Percentiles rank a stretch among this genome's conserved stretches.
These are phyloP conservation scores for Serilophus lunatus DNA, from an alignment of 2,113 vertebrate genomes.

Conservation along the genomic window DNA sequence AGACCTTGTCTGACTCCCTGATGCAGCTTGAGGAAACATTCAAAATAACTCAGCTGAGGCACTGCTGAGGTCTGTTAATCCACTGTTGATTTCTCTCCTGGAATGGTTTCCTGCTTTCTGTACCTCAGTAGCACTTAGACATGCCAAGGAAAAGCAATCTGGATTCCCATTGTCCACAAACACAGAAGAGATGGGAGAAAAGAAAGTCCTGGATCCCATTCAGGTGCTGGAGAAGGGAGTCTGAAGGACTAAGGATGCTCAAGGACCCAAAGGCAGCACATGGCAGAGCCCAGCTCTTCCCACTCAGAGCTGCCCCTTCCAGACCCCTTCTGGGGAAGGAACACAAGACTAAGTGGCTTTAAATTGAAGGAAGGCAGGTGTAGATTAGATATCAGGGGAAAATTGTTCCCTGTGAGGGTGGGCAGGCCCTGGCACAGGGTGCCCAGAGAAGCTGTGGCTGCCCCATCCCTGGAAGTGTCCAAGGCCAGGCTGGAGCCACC, in stretches of 20 bases:
- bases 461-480: background rate
- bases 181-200: rapidly evolving
- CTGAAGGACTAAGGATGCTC: background rate
- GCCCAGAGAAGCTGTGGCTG: background rate
- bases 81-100: background rate
- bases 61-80: background rate
- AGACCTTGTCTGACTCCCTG: background rate
- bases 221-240: rapidly evolving
- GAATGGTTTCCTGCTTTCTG: background rate
- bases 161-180: background rate
- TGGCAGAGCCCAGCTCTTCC: background rate
- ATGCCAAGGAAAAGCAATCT: background rate
- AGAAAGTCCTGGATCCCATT: background rate
- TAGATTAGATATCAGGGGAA: no score
- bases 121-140: background rate
- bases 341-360: background rate
- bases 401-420: background rate
- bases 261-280: background rate
- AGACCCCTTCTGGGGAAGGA: background rate
- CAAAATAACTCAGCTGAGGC: background rate
- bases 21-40: background rate
- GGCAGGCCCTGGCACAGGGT: background rate
- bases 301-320: background rate
- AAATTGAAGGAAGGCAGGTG: background rate
- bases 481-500: background rate